Conservation (phyloP, 2,113 vertebrate species). For the Fulica atra region DNA sequence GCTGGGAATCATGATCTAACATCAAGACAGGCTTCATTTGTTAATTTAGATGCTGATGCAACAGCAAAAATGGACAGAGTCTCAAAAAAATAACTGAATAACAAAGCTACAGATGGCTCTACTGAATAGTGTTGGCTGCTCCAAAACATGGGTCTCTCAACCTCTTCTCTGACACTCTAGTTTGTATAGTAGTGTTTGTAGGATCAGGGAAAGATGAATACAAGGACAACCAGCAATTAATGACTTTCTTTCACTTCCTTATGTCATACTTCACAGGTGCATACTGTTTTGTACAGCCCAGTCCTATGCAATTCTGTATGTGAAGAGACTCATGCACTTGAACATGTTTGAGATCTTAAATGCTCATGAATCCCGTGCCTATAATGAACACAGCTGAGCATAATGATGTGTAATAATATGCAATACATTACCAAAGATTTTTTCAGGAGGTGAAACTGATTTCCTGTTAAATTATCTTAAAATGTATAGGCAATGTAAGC, state of each 20-base stretch:
- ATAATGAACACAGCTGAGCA: neutral
- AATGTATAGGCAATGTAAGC: conserved; percentile 14
- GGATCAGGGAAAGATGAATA: neutral
- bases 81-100: neutral
- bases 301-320: neutral
- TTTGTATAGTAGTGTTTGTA: neutral
- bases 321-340: neutral
- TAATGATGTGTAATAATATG: neutral
- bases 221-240: neutral
- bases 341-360: neutral
- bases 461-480: conserved; percentile 29
- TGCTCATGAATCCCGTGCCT: neutral
- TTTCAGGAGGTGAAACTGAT: neutral
- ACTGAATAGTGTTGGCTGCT: neutral
- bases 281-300: neutral
- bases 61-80: neutral
- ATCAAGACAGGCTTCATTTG: neutral
- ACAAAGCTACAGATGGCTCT: neutral
- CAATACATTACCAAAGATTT: neutral
- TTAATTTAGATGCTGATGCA: neutral
- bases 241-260: neutral
- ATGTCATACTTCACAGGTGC: neutral
- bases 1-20: neutral
- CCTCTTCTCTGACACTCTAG: neutral
- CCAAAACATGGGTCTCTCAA: neutral